A percentile compares a stretch with the other conserved stretches of the same genome.
Conservation (phyloP, 2,113 vertebrate genomes). For the Grantiella picta region DNA sequence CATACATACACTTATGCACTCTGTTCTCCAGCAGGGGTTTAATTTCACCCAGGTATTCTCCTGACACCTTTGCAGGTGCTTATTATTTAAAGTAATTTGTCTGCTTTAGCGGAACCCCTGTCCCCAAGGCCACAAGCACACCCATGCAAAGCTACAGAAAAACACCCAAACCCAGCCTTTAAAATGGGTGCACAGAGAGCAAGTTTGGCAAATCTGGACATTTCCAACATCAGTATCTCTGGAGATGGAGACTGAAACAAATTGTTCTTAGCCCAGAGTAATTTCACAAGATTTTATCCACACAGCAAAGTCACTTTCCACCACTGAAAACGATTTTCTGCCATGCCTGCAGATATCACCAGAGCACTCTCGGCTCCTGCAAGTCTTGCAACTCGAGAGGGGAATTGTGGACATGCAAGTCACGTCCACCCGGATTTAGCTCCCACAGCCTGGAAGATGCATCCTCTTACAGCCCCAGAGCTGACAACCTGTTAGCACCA, state of each 20-base stretch:
- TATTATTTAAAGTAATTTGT: background rate
- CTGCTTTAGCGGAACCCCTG: background rate
- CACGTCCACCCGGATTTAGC: background rate
- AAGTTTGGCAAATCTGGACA: background rate
- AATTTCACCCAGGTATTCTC: background rate
- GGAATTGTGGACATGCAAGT: background rate
- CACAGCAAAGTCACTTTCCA: slow-evolving; percentile 23
- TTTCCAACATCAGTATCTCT: background rate
- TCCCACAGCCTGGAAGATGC: background rate
- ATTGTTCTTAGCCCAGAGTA: slow-evolving; percentile 5
- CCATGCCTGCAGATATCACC: slow-evolving; percentile 11
- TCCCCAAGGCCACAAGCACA: background rate
- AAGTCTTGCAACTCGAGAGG: background rate
- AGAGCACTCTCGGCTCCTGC: background rate
- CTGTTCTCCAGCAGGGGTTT: background rate
- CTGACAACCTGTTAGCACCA: slow-evolving; percentile 41
- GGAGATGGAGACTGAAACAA: slow-evolving; percentile 24
- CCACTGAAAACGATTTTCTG: background rate
- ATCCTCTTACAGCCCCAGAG: background rate
- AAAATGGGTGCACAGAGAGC: background rate
- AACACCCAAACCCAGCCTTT: background rate
- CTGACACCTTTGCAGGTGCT: background rate
- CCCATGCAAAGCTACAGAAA: background rate
- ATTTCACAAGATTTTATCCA: slow-evolving; percentile 47
- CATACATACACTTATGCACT: background rate